Evolutionary conservation across 2,888 invertebrate species (phyloP), one percentile per base, ranked within the genome.

Genomic region (Argyra leucocephala): DNA sequence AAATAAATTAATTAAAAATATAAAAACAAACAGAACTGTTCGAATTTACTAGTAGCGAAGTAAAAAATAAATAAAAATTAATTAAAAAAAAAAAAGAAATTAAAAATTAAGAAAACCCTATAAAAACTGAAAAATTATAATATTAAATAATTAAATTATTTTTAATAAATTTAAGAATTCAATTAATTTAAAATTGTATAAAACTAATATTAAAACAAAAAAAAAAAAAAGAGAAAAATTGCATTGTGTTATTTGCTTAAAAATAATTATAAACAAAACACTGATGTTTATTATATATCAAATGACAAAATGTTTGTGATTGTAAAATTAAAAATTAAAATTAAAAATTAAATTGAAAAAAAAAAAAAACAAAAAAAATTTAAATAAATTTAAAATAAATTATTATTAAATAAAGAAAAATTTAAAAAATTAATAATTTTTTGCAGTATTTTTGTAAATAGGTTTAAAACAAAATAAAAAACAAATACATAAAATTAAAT

Each of bases 391-490:
- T n/a, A n/a, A n/a, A n/a, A n/a, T n/a, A n/a, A n/a, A n/a, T n/a
- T n/a, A n/a, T n/a, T n/a, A n/a, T n/a, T n/a, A n/a, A n/a, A n/a
- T n/a, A n/a, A n/a, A n/a, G n/a, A n/a, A n/a, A n/a, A n/a, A n/a
- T n/a, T n/a, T n/a, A n/a, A n/a, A n/a, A 22, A 58, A 58, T 22
- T 58, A 58, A 21, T 5, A 58, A 22, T 58, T 22, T 58, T 22
- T 22, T 12, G 22, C 58, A 58, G 58, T 58, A 58, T 58, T 58
- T 58, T 58, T 58, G 58, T 58, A 58, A 58, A 58, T 58, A 58
- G 22, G 3, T 18, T 57, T 21, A 57, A 57, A 57, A 57, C 6
- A 57, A 57, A 57, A 57, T n/a, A n/a, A n/a, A n/a, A n/a, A n/a
- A n/a, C n/a, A n/a, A 15, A 10, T 57, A 57, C 5, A 57, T 9